These are phyloP conservation scores for Tachycineta bicolor DNA, from an alignment of 2,113 vertebrate species.

Conservation along the genomic window DNA sequence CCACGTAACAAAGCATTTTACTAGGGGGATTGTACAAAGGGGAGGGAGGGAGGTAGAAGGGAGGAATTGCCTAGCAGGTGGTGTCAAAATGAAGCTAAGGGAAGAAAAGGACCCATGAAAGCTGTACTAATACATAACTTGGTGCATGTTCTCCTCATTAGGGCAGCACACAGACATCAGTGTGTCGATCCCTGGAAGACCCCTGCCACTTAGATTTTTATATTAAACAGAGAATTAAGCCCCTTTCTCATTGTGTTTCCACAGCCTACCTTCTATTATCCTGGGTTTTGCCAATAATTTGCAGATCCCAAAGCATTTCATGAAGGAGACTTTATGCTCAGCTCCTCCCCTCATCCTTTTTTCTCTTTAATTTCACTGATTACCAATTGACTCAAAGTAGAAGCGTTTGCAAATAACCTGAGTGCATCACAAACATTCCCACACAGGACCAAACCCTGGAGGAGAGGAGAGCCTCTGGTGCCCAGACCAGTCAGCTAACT, in stretches of 20 bases:
- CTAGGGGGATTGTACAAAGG: background rate
- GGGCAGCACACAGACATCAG: background rate
- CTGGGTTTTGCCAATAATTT: background rate
- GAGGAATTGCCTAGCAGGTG: background rate
- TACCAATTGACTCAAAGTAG: conserved; percentile 2
- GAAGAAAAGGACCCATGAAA: background rate
- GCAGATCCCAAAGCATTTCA: background rate
- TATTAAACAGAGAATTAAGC: background rate
- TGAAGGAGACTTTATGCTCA: background rate
- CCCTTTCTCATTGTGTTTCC: background rate
- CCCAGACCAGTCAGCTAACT: background rate
- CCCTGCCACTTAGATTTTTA: background rate
- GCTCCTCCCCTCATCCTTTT: background rate
- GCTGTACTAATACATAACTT: background rate
- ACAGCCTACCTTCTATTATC: background rate
- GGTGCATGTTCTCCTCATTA: background rate
- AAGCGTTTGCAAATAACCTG: background rate
- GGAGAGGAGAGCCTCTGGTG: background rate
- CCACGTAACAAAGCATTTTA: background rate
- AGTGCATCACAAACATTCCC: background rate
- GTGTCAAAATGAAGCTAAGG: background rate
- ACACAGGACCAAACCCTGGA: background rate
- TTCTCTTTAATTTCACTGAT: conserved; percentile 3
- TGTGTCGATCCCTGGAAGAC: background rate
- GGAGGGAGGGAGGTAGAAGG: background rate